Evolutionary conservation across 2,797 vertebrate genomes (phyloP).

Genomic region (Mus minutoides): DNA sequence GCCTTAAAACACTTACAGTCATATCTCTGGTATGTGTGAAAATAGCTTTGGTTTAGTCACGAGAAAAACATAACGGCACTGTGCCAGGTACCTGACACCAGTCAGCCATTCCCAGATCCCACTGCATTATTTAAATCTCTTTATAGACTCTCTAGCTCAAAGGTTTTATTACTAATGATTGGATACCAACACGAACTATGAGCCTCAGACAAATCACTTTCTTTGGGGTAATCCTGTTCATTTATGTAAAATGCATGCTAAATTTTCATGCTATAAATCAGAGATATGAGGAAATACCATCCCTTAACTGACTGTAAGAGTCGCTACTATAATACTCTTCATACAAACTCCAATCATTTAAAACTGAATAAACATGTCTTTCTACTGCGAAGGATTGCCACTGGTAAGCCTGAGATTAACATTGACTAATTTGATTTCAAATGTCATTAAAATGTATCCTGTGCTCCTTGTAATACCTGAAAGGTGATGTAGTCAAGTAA

Average conservation of each 20-base stretch:
- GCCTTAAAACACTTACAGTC: neutral
- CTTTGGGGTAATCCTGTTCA: neutral
- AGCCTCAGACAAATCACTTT: neutral
- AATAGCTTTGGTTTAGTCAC: neutral
- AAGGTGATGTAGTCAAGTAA: constrained; percentile 7
- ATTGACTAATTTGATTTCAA: constrained; percentile 20
- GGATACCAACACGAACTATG: neutral
- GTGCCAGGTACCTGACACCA: neutral
- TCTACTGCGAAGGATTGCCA: neutral
- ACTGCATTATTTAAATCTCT: neutral
- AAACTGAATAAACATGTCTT: constrained; percentile 5
- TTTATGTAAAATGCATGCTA: neutral
- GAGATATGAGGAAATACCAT: neutral
- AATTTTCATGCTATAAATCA: constrained; percentile 24
- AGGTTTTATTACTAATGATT: neutral
- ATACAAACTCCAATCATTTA: neutral
- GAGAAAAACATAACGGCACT: neutral
- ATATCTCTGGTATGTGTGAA: neutral
- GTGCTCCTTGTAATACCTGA: neutral
- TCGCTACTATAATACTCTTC: neutral
- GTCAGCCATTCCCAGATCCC: neutral
- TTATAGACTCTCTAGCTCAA: neutral
- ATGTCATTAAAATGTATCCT: neutral
- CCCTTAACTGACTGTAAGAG: neutral
- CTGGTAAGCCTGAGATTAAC: neutral